phyloP scores from a whole-genome alignment of 2,888 invertebrate genomes.

The Matsumyia berberina region DNA sequence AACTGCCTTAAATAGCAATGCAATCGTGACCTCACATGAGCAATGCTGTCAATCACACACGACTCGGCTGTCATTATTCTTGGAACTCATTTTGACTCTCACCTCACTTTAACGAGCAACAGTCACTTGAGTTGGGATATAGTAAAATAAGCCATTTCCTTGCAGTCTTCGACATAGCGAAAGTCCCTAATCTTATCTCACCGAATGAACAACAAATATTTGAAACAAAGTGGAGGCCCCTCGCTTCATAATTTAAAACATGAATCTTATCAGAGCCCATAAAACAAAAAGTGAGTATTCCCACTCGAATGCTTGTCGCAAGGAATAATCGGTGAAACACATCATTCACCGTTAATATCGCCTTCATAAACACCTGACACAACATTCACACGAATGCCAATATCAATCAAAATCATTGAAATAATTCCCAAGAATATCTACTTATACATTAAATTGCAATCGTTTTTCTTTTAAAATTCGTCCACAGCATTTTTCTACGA shows the following conservation, averaged over 20 bases:
- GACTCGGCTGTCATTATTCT: too few species aligned
- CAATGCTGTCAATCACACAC: too few species aligned
- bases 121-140: too few species aligned
- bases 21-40: too few species aligned
- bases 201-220: neutral
- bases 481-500: neutral
- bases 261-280: conserved; percentile 6
- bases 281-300: neutral
- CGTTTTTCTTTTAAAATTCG: neutral
- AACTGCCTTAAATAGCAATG: too few species aligned
- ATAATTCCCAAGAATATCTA: conserved; percentile 22
- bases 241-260: neutral
- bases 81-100: too few species aligned
- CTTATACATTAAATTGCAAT: neutral
- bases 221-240: neutral
- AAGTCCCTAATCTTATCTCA: conserved; percentile 15
- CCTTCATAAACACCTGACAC: conserved; percentile 11
- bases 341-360: neutral
- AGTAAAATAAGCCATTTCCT: too few species aligned
- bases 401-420: conserved; percentile 17
- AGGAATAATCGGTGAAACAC: neutral
- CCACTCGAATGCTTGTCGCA: neutral
- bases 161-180: neutral
- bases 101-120: too few species aligned
- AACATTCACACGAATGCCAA: conserved; percentile 6